Base-by-base conservation (phyloP, 2,113 vertebrate species). In the Oncorhynchus kisutch region DNA sequence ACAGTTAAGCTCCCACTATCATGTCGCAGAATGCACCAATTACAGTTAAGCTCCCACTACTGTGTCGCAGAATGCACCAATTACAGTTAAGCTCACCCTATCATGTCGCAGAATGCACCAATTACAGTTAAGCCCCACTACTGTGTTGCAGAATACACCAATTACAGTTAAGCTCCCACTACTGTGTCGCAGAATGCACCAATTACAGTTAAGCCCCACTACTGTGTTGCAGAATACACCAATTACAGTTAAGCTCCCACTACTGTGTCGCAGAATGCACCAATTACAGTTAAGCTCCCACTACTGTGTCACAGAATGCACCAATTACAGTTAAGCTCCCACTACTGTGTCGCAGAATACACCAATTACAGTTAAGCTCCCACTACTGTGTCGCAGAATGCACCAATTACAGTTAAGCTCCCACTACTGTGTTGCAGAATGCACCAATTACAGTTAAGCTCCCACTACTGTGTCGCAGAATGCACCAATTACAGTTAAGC, bases 291-390 rank as follows among this genome's bases (percentile, higher is more conserved):
- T 12, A 59, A 59, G 57, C 57, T 20, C 57, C 13, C 14, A n/a
- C 14, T 4, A 20, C 5, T 1, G 1, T 16, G 5, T 59, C 14
- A 3, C 18, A 20, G 57, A 59, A 59, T 59, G 20, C 1, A 71
- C 68, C 73, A n/a, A 74, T 69, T 11, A 67, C 81, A 72, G 79
- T 81, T 13, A 59, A 59, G 57, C 57, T n/a, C 57, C 13, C 14
- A n/a, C 14, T 18, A n/a, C 1, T 0, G 1, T 16, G 5, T 59
- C 14, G 3, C 18, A 20, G 57, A 59, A 59, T 59, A 5, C 4
- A 67, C 68, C 73, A n/a, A 74, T 69, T 11, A 67, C 81, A 72
- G 79, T 81, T 13, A 59, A 59, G 57, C 57, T n/a, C 57, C 13
- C 14, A 59, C 3, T 18, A n/a, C 5, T 1, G 5, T 16, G 5